Conservation (phyloP, 2,113 vertebrate genomes). For the Halichoeres trimaculatus region DNA sequence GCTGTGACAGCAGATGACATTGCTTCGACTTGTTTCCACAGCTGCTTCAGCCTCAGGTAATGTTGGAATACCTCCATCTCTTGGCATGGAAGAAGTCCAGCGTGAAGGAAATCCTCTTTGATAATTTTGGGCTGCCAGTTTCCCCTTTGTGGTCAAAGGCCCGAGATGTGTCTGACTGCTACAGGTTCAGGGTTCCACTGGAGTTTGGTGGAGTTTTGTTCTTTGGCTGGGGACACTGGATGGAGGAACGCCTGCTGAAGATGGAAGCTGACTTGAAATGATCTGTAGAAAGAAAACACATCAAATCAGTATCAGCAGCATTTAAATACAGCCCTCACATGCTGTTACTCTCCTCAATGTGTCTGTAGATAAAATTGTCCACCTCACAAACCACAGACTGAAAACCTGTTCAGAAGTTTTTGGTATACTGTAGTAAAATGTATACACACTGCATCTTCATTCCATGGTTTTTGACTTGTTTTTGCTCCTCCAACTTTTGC, state of each 20-base stretch:
- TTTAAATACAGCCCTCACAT: too few species aligned
- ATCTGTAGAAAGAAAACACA: slow-evolving; percentile 46
- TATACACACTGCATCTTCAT: too few species aligned
- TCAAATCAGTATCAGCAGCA: slow-evolving; percentile 6
- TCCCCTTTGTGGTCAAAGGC: slow-evolving; percentile 3
- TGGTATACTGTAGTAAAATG: too few species aligned
- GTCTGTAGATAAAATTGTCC: too few species aligned
- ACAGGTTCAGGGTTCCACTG: slow-evolving; percentile 6
- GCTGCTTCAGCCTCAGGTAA: background rate
- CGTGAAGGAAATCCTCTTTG: background rate
- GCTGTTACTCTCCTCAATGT: too few species aligned
- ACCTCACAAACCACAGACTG: too few species aligned
- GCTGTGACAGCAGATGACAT: background rate
- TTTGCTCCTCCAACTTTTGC: too few species aligned
- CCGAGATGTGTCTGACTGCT: slow-evolving; percentile 18
- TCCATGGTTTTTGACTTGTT: too few species aligned
- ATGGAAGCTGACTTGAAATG: slow-evolving; percentile 44
- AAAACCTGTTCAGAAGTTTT: too few species aligned
- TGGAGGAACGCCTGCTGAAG: slow-evolving; percentile 30
- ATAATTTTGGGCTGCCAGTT: slow-evolving; percentile 9
- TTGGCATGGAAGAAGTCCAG: slow-evolving; percentile 17
- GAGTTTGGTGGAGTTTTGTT: slow-evolving; percentile 22
- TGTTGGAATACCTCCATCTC: slow-evolving; percentile 1
- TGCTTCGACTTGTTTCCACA: background rate
- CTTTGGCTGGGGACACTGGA: slow-evolving; percentile 50